These are phyloP conservation scores for Globia sparganii DNA, from an alignment of 2,888 invertebrate genomes.

Conservation along the genomic window DNA sequence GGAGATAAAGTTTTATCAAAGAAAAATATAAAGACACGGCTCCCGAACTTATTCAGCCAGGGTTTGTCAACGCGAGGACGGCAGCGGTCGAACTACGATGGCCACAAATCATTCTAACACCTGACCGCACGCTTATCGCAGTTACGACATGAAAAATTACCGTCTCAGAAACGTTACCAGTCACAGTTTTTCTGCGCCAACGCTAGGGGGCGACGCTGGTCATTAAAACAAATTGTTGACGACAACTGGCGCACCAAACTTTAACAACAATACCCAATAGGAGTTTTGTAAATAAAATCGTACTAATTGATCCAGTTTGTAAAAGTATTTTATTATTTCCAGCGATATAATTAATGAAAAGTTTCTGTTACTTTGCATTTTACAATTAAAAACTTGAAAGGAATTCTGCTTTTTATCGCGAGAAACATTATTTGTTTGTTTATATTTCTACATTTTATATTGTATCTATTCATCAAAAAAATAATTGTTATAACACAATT, in stretches of 20 bases:
- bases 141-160: conserved; percentile 87
- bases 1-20: conserved; percentile 64
- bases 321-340: conserved; percentile 66
- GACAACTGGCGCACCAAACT: conserved; percentile 77
- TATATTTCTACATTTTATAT: conserved; percentile 24
- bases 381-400: conserved; percentile 58
- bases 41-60: conserved; percentile 65
- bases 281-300: conserved; percentile 65
- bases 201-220: conserved; percentile 76
- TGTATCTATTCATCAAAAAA: conserved; percentile 15
- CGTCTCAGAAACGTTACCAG: conserved; percentile 78
- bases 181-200: conserved; percentile 82
- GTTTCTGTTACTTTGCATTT: conserved; percentile 59
- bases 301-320: conserved; percentile 72
- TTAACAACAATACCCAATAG: conserved; percentile 61
- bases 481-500: background rate
- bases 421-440: conserved; percentile 40
- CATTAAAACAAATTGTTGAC: conserved; percentile 87
- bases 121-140: conserved; percentile 87
- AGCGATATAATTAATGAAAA: conserved; percentile 61
- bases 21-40: conserved; percentile 63
- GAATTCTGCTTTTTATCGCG: conserved; percentile 41
- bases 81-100: conserved; percentile 67
- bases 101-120: conserved; percentile 89
- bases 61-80: conserved; percentile 77